Evolutionary conservation across 2,113 vertebrate genomes (phyloP), one percentile per base, ranked within the genome.

Genomic region (Amphiprion percula): DNA sequence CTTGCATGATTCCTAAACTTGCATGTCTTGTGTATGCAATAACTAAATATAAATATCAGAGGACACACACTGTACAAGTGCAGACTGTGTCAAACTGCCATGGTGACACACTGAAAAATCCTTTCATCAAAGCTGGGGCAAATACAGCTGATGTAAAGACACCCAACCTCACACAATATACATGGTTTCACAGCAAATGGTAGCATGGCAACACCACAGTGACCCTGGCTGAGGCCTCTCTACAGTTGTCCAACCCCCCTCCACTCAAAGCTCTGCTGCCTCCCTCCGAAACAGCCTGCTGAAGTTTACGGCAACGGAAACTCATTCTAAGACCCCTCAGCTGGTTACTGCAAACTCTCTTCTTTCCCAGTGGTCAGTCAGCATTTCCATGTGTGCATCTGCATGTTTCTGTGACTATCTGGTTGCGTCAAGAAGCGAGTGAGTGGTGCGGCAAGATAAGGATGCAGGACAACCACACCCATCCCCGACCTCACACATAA

Each of bases 371-470:
- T 44, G 10, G n/a, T 23, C 46, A 62, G 59, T 30, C 12, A 54
- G n/a, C n/a, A 49, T 67, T 49, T 66, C 52, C 39, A 17, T 30
- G 33, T 66, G 17, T 58, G 67, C 30, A 23, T 59, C 16, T 55
- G 37, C 54, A 33, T 78, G 75, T 68, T 33, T 47, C 3, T 67
- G 58, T 71, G 53, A 71, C 30, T 77, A 55, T 83, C 67, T 78
- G 68, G 54, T 75, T 85, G 66, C 77, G 79, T 84, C 90, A 88
- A 68, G 60, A 64, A 75, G 74, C 17, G 68, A 79, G 82, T 19
- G 88, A 72, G 73, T 93, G 91, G 23, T 77, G 49, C 21, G 21
- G n/a, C 26, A 69, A 89, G 93, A 94, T 94, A 94, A 93, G 68
- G 82, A 75, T 53, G 78, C 47, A 70, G 37, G 19, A 59, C 28